Base-by-base conservation (phyloP, 2,113 vertebrate species). In the Anhinga rufa region DNA sequence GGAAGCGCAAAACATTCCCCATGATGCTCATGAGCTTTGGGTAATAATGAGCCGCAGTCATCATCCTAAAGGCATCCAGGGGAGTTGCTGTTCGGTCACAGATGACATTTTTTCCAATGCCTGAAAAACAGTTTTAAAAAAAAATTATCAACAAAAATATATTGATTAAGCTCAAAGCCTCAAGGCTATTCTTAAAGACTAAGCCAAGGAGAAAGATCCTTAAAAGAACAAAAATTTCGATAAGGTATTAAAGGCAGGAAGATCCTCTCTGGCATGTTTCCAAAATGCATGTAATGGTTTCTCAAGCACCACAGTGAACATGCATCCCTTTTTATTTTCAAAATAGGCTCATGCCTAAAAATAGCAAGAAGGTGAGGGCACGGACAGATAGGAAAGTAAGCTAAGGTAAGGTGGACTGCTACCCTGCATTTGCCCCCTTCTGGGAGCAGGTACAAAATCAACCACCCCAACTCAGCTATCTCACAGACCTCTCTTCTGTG, bases 11-110 rank as follows among this genome's bases (percentile, higher is more conserved):
- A 52, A 99, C 99, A 1, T 99, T 99, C 82, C 99, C 99, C 99
- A 99, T 99, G 95, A 99, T 99, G 98, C 99, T 99, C 98, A 99
- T 99, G 95, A 99, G 98, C 97, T 99, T 99, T 20, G 99, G 99
- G 97, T 99, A 99, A 93, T 99, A 99, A 96, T 99, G 99, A 31
- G 99, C 99, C 0, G 99, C 99, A 0, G 99, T 99, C 99, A 99
- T 99, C 99, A 99, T 99, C 78, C 98, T 97, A 87, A 99, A 99
- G 95, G 99, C 99, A 58, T 99, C 99, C 95, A 99, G 97, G 2
- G 99, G 99, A 5, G 99, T 99, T 2, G 99, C 99, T 0, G 99
- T 99, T 72, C 99, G 98, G 97, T 99, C 99, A 31, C 99, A 99
- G 97, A 99, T 99, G 64, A 99, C 99, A 2, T 99, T 99, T 97